Evolutionary conservation across 2,113 vertebrate genomes (phyloP), one percentile per base, ranked within the genome.

Genomic region (Chunga burmeisteri): DNA sequence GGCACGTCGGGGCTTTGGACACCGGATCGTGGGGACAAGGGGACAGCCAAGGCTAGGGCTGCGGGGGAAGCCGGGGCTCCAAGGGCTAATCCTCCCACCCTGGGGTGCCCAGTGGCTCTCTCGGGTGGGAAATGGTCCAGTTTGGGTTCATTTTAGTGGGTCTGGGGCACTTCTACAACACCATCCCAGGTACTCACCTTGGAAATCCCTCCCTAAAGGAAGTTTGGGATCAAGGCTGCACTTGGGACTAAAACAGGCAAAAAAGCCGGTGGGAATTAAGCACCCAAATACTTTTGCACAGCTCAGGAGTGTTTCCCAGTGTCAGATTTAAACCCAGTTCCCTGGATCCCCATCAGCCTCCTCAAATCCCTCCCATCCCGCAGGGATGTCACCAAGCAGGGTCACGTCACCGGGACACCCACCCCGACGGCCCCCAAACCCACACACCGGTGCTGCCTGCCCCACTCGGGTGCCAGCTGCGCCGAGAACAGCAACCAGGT

Each of bases 351-450:
- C 61, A 16, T 29, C 71, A 38, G 4, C 29, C 29, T 40, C 59
- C 47, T 62, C 4, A 0, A 30, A 46, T 49, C 20, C 59, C 23
- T 62, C n/a, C 78, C 1, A 2, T 18, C 27, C 16, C 1, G 1
- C 86, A 73, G 29, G 36, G 82, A 10, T 62, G 59, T 65, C 81
- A 49, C 68, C 58, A 4, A 42, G 25, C 4, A 1, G 59, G 50
- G 20, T 55, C 11, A 0, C 10, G 23, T 52, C 89, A 61, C 66
- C 3, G 0, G 38, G 52, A 7, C 10, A 7, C 3, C 0, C 22
- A 13, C 44, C 56, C 84, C 2, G 4, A 20, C 18, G 83, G 52
- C 79, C 53, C 59, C 56, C 6, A 4, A 17, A 23, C 18, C 34
- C 10, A 2, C 29, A 12, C 10, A 4, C 53, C 6, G 3, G 15